Evolutionary conservation across 2,113 vertebrate genomes (phyloP).

Genomic region (Panthera tigris): DNA sequence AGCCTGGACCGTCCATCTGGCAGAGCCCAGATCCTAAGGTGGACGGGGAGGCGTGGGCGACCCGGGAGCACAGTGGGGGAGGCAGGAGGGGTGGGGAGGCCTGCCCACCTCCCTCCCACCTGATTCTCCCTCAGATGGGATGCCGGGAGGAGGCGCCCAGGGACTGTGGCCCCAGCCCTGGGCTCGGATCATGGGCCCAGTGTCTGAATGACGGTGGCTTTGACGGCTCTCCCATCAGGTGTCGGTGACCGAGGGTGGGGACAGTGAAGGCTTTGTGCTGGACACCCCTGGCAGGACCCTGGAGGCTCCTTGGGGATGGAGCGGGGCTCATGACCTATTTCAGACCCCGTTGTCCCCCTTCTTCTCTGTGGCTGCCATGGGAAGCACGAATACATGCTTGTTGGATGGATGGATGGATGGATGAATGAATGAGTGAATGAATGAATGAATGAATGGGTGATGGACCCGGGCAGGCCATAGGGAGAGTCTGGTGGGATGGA

Average conservation of each 20-base stretch:
- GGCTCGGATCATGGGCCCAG: background rate
- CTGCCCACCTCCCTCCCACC: background rate
- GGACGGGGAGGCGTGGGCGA: slow-evolving; percentile 23
- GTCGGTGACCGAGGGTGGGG: background rate
- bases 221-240: background rate
- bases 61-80: background rate
- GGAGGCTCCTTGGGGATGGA: background rate
- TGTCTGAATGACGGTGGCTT: background rate
- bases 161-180: background rate
- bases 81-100: background rate
- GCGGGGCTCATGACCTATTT: slow-evolving; percentile 20
- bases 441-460: background rate
- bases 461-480: background rate
- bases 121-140: background rate
- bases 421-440: background rate
- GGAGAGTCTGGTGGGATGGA: background rate
- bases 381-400: background rate
- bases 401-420: background rate
- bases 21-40: background rate
- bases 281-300: background rate
- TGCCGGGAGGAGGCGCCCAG: background rate
- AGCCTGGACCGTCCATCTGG: background rate
- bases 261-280: background rate
- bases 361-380: background rate
- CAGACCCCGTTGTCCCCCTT: background rate